These are phyloP conservation scores for Eupithecia centaureata DNA, from an alignment of 2,888 invertebrate genomes.

Conservation along the genomic window DNA sequence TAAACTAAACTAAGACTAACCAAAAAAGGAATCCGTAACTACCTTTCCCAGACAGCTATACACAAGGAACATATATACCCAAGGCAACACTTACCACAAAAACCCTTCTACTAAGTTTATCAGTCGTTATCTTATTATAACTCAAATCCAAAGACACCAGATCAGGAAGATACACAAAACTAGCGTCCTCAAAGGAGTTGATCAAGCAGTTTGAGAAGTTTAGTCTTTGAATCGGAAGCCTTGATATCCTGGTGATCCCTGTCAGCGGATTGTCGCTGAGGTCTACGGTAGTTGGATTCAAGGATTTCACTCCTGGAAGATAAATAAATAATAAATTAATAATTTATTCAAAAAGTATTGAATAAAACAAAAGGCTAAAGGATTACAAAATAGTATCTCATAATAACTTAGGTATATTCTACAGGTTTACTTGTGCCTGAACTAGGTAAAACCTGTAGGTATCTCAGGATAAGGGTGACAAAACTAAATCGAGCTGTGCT, in stretches of 20 bases:
- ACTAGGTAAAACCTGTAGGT: too few species aligned
- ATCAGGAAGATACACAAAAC: constrained; percentile 84
- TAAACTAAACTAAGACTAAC: too few species aligned
- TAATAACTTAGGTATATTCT: too few species aligned
- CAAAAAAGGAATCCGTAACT: too few species aligned
- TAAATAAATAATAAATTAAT: not conserved
- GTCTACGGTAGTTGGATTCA: constrained; percentile 52
- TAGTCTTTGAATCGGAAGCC: constrained; percentile 73
- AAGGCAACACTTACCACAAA: constrained; percentile 87
- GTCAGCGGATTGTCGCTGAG: constrained; percentile 66
- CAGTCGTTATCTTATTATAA: constrained; percentile 84
- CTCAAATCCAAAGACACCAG: constrained; percentile 86
- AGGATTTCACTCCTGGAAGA: constrained; percentile 52
- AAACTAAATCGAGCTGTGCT: too few species aligned
- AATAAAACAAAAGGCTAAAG: too few species aligned
- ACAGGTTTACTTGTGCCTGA: too few species aligned
- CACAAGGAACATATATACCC: too few species aligned
- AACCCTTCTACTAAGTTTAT: constrained; percentile 78
- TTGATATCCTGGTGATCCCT: constrained; percentile 75
- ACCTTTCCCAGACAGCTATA: too few species aligned
- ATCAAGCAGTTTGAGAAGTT: constrained; percentile 85
- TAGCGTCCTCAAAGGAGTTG: constrained; percentile 76
- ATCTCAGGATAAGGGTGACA: too few species aligned
- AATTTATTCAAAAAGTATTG: not conserved
- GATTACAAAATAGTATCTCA: too few species aligned